Conservation (phyloP, 2,888 invertebrate genomes). For the Pogonocherus hispidulus region DNA sequence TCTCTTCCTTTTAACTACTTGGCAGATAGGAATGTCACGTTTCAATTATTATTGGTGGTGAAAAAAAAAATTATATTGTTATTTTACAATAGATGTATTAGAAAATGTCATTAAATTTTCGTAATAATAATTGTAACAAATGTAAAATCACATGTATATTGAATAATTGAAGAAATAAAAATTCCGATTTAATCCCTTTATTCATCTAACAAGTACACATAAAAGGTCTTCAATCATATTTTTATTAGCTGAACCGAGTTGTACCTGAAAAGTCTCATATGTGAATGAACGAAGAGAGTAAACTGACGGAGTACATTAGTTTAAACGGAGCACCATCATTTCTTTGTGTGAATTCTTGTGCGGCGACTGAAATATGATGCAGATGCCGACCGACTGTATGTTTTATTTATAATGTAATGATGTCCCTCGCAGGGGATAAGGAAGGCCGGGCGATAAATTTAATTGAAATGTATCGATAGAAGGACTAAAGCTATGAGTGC, state of each 20-base stretch:
- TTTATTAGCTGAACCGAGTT: background rate
- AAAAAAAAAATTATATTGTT: too few species aligned
- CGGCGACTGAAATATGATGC: conserved; percentile 50
- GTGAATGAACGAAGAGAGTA: conserved; percentile 23
- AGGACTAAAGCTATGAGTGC: conserved; percentile 50
- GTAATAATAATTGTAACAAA: background rate
- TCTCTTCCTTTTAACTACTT: too few species aligned
- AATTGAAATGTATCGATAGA: conserved; percentile 64
- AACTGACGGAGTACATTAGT: conserved; percentile 29
- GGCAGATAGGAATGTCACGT: too few species aligned
- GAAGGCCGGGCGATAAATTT: conserved; percentile 60
- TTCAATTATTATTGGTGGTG: too few species aligned
- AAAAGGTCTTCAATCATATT: background rate
- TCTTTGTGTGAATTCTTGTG: conserved; percentile 47
- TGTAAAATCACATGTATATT: too few species aligned
- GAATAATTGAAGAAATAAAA: too few species aligned
- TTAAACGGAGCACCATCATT: conserved; percentile 33
- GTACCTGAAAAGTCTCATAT: conserved; percentile 13
- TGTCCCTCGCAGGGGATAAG: conserved; percentile 55
- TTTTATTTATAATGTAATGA: conserved; percentile 59
- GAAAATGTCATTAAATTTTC: too few species aligned
- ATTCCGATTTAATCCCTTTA: background rate
- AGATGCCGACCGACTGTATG: conserved; percentile 50
- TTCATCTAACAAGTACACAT: background rate
- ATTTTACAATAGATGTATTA: too few species aligned